These are phyloP conservation scores for Heterotis niloticus DNA, from an alignment of 2,113 vertebrate genomes.

Conservation along the genomic window DNA sequence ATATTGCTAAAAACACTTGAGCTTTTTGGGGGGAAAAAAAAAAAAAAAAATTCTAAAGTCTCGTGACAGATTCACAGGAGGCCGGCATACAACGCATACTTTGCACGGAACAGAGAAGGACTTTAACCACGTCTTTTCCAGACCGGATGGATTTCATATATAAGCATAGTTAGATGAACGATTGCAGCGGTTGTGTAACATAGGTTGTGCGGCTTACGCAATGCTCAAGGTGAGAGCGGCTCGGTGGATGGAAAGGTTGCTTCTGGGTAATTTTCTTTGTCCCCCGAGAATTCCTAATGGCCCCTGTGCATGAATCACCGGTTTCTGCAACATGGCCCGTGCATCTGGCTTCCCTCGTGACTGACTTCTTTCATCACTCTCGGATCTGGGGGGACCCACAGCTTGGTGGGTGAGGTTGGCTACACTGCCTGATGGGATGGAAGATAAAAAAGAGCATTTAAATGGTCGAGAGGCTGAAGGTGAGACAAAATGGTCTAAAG, in stretches of 20 bases:
- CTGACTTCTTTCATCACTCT: conserved; percentile 58
- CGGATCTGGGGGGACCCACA: background rate
- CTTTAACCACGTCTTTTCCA: background rate
- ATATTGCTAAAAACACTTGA: conserved; percentile 19
- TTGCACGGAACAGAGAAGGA: background rate
- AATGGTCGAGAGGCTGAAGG: no score
- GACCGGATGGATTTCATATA: background rate
- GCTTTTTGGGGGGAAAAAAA: conserved; percentile 19
- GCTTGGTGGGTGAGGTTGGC: background rate
- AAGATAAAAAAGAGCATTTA: no score
- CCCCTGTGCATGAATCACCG: conserved; percentile 68
- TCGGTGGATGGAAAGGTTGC: background rate
- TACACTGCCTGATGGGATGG: no score
- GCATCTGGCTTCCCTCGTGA: conserved; percentile 84
- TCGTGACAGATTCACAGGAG: background rate
- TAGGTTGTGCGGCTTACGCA: background rate
- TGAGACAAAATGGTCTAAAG: conserved; percentile 56
- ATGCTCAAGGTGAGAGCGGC: background rate
- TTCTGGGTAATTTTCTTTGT: conserved; percentile 60
- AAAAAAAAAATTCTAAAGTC: conserved; percentile 1
- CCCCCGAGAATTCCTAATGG: conserved; percentile 71
- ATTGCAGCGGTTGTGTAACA: background rate
- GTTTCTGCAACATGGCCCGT: conserved; percentile 59
- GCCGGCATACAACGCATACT: background rate
- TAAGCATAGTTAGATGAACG: background rate